phyloP scores from a whole-genome alignment of 2,113 vertebrate species.

The Tenrec ecaudatus region DNA sequence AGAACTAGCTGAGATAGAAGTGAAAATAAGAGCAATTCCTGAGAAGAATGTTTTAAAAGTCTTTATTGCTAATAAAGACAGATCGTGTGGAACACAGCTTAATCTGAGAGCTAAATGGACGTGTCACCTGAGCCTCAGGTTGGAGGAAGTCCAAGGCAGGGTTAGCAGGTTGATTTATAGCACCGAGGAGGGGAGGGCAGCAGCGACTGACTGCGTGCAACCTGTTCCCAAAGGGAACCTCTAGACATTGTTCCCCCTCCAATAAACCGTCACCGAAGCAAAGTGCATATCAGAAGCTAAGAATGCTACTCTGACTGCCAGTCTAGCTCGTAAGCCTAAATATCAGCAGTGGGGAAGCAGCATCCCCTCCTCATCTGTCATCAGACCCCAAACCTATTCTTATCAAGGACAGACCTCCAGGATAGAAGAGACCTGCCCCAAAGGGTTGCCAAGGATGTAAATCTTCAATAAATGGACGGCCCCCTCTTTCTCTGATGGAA shows the following conservation, averaged over 20 bases:
- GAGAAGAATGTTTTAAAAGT: background rate
- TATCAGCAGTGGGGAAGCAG: background rate
- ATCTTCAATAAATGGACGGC: background rate
- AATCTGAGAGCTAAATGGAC: background rate
- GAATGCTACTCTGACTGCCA: background rate
- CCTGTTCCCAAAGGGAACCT: background rate
- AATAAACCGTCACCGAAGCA: background rate
- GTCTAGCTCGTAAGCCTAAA: background rate
- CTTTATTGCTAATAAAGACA: background rate
- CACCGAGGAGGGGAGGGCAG: fast-evolving
- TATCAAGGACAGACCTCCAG: background rate
- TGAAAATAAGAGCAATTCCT: background rate
- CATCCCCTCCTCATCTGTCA: background rate
- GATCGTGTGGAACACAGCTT: background rate
- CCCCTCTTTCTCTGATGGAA: background rate
- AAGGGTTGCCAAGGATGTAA: background rate
- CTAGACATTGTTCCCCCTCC: background rate
- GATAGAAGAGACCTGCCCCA: background rate
- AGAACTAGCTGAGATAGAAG: background rate
- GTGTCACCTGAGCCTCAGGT: fast-evolving
- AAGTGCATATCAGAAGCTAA: background rate
- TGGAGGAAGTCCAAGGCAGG: background rate
- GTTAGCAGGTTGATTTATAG: background rate
- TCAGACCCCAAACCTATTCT: background rate
- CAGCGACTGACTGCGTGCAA: fast-evolving